Conservation (phyloP, 1,140 invertebrate species). For the Bilobella aurantiaca region DNA sequence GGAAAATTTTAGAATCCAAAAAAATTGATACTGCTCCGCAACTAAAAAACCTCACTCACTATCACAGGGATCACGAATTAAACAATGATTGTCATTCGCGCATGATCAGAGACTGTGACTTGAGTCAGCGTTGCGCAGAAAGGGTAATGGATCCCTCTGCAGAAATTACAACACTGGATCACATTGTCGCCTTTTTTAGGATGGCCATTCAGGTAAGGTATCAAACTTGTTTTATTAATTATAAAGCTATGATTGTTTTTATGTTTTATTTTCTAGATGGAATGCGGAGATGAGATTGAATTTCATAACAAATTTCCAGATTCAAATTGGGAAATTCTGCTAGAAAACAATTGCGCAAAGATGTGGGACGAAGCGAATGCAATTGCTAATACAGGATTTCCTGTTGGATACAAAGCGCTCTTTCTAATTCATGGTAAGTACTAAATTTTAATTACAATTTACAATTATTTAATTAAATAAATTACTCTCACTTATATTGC, state of each 20-base stretch:
- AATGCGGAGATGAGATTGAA: neutral
- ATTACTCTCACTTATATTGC: neutral
- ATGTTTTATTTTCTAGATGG: neutral
- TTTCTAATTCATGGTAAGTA: neutral
- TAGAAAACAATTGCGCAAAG: neutral
- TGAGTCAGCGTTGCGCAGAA: neutral
- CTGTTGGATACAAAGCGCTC: neutral
- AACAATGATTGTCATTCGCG: neutral
- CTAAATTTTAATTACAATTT: neutral
- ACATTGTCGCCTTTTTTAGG: neutral
- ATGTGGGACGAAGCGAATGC: constrained; percentile 2
- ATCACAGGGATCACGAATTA: neutral
- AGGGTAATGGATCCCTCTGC: neutral
- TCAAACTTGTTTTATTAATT: neutral
- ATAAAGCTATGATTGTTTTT: neutral
- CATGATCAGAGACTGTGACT: neutral
- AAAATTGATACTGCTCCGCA: neutral
- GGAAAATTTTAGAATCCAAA: neutral
- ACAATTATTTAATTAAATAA: neutral
- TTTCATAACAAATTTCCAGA: neutral
- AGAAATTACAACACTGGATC: neutral
- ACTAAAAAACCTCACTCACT: neutral
- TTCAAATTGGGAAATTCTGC: neutral
- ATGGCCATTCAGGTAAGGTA: neutral
- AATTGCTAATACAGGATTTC: neutral